Conservation (phyloP, 1,140 invertebrate genomes). For the Psilanteris sp. region DNA sequence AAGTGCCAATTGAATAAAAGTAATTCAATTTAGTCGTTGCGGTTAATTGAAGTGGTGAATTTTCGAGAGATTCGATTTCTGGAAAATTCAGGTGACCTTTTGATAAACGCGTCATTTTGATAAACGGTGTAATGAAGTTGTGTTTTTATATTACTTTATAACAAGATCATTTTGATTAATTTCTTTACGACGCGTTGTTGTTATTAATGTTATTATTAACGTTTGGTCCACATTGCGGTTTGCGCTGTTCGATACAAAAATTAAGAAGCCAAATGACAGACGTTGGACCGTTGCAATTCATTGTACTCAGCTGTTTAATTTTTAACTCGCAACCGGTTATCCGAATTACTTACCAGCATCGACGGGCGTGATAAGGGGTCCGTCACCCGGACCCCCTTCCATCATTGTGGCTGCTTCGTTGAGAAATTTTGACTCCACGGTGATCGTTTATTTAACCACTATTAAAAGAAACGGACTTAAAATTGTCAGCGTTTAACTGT, state of each 20-base stretch:
- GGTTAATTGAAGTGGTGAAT: too few relatives aligned
- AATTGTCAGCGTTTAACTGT: constrained; percentile 40
- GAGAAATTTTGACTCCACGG: constrained; percentile 57
- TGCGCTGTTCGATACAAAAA: too few relatives aligned
- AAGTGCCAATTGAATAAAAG: too few relatives aligned
- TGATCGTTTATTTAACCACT: constrained; percentile 30
- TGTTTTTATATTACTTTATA: too few relatives aligned
- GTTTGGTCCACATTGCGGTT: too few relatives aligned
- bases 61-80: too few relatives aligned
- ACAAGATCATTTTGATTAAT: too few relatives aligned
- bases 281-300: constrained; percentile 1
- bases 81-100: neutral
- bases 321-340: constrained; percentile 17
- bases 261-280: neutral
- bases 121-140: too few relatives aligned
- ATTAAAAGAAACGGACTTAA: constrained; percentile 19
- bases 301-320: constrained; percentile 53
- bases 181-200: too few relatives aligned
- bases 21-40: too few relatives aligned
- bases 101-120: too few relatives aligned
- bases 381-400: constrained; percentile 54
- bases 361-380: constrained; percentile 61
- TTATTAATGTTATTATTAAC: too few relatives aligned
- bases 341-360: constrained; percentile 48
- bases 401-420: constrained; percentile 54